phyloP scores from a whole-genome alignment of 2,888 invertebrate species.

The Auanema freiburgensis region DNA sequence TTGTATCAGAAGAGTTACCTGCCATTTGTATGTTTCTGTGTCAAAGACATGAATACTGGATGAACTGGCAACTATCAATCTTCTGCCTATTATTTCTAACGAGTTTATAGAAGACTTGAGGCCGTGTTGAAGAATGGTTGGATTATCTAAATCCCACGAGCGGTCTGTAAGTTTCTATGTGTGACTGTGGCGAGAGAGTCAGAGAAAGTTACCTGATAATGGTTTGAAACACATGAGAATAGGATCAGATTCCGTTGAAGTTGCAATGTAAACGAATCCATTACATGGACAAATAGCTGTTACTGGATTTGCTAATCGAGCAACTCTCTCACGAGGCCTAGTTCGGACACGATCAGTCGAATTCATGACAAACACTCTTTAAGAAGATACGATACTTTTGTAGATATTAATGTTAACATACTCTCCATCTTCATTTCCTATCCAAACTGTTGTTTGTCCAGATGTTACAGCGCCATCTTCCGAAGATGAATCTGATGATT shows the following conservation, averaged over 20 bases:
- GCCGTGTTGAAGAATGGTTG: conserved; percentile 32
- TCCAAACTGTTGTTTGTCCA: conserved; percentile 53
- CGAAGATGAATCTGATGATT: conserved; percentile 33
- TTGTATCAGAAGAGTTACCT: conserved; percentile 11
- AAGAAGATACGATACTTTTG: too few species aligned
- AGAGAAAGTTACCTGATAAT: conserved; percentile 9
- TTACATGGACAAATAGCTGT: conserved; percentile 42
- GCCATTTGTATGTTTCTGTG: conserved; percentile 22
- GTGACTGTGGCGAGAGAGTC: too few species aligned
- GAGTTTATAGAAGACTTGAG: conserved; percentile 27
- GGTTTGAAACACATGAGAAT: conserved; percentile 26
- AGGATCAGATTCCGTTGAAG: conserved; percentile 22
- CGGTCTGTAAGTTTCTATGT: conserved; percentile 30
- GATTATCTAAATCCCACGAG: conserved; percentile 52
- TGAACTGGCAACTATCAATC: conserved; percentile 36
- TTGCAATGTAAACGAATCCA: conserved; percentile 33
- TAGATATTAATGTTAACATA: conserved; percentile 19
- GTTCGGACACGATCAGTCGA: conserved; percentile 50
- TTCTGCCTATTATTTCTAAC: conserved; percentile 31
- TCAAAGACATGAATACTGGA: conserved; percentile 26
- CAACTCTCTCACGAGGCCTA: conserved; percentile 46
- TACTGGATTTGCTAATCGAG: conserved; percentile 29
- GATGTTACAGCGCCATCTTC: conserved; percentile 33
- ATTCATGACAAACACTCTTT: conserved; percentile 54
- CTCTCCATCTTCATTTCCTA: conserved; percentile 60